A percentile compares a stretch with the other conserved stretches of the same genome.
These are phyloP conservation scores for Lynx canadensis DNA, from an alignment of 2,113 vertebrate species.

Conservation along the genomic window DNA sequence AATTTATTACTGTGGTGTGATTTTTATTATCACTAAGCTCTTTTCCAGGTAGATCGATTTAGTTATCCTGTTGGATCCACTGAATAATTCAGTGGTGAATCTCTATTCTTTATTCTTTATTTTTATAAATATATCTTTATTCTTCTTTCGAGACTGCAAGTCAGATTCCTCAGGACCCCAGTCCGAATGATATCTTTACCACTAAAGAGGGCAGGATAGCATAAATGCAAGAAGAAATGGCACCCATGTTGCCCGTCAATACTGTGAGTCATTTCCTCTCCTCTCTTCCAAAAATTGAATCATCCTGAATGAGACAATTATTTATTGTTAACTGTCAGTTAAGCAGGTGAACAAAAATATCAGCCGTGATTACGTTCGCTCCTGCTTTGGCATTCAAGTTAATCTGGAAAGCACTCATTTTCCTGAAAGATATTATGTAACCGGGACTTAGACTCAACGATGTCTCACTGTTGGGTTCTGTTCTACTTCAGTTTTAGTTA, in stretches of 20 bases:
- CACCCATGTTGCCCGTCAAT: slow-evolving; percentile 21
- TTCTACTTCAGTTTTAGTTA: slow-evolving; percentile 58
- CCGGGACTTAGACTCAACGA: slow-evolving; percentile 41
- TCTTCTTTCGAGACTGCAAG: background rate
- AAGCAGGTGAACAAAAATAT: slow-evolving; percentile 79
- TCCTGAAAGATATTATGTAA: slow-evolving; percentile 72
- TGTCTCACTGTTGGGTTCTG: slow-evolving; percentile 68
- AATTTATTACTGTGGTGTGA: too few species aligned
- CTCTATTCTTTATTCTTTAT: background rate
- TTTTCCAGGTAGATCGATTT: background rate
- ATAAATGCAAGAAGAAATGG: background rate
- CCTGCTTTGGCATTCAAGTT: slow-evolving; percentile 71
- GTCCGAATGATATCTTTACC: background rate
- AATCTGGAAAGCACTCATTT: slow-evolving; percentile 75
- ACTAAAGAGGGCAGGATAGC: background rate
- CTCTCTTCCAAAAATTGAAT: slow-evolving; percentile 65
- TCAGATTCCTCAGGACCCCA: background rate
- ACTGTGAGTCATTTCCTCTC: background rate
- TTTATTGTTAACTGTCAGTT: slow-evolving; percentile 77
- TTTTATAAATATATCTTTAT: background rate
- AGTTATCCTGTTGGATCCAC: background rate
- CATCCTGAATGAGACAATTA: slow-evolving; percentile 67
- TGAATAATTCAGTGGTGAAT: background rate
- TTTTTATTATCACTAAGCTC: background rate
- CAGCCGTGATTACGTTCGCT: slow-evolving; percentile 79